Evolutionary conservation across 2,888 invertebrate genomes (phyloP), one percentile per base, ranked within the genome.

Genomic region (Rhabditoides inermis): DNA sequence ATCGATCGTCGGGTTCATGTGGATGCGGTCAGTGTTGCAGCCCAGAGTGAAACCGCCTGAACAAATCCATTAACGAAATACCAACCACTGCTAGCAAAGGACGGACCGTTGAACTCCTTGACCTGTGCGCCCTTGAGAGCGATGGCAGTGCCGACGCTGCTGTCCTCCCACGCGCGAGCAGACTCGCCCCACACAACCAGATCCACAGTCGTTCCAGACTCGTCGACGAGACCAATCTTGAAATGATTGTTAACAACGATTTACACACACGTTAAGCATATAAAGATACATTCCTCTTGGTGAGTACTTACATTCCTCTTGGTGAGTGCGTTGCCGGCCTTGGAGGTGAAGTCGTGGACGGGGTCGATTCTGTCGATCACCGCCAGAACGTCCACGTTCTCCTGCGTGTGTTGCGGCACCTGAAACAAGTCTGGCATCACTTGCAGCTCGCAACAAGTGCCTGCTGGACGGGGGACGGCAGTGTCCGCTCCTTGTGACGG

Each of bases 261-360:
- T n/a, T n/a, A n/a, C n/a, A n/a, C n/a, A n/a, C n/a, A n/a, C n/a
- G n/a, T n/a, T n/a, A n/a, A n/a, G n/a, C n/a, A n/a, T n/a, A n/a
- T n/a, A n/a, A n/a, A n/a, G n/a, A n/a, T n/a, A n/a, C n/a, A n/a
- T n/a, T n/a, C n/a, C n/a, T n/a, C n/a, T n/a, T n/a, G n/a, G n/a
- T n/a, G n/a, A n/a, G n/a, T n/a, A n/a, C n/a, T 83, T 3, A 95
- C 70, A 62, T 95, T 94, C 51, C 90, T 83, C 76, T 98, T 98
- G 68, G 84, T 86, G 49, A 94, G 49, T 15, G 51, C 49, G 20
- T 58, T 60, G 36, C 65, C 65, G n/a, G 56, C 58, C 30, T 56
- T 58, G 0, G 69, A 58, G 7, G 57, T 60, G 49, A 67, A 67
- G 20, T 41, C 36, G 10, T 47, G 42, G n/a, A 56, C 44, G 10